A percentile compares a stretch with the other conserved stretches of the same genome.
phyloP scores from a whole-genome alignment of 2,888 invertebrate genomes.

The Diaphora mendica region DNA sequence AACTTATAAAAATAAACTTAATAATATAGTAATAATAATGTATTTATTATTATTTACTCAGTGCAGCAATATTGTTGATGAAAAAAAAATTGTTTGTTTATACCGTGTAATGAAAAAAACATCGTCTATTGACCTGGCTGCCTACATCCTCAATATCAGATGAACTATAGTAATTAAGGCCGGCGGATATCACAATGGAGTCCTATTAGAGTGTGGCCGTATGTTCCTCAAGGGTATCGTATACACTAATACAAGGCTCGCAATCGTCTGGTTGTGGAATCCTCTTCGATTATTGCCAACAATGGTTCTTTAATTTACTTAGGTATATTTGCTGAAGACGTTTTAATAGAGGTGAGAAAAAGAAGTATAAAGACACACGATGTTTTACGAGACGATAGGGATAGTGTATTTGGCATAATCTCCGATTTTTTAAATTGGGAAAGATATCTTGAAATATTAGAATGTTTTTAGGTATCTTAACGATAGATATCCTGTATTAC shows the following conservation, averaged over 20 bases:
- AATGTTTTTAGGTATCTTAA: not conserved
- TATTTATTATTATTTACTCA: too few species aligned
- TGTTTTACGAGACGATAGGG: not conserved
- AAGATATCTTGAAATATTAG: not conserved
- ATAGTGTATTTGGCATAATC: not conserved
- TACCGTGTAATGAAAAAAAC: constrained; percentile 16
- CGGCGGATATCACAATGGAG: constrained; percentile 71
- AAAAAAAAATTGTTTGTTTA: constrained; percentile 9
- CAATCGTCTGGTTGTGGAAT: constrained; percentile 36
- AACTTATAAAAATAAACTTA: too few species aligned
- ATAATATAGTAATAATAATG: too few species aligned
- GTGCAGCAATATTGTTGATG: not conserved
- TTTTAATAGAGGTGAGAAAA: not conserved
- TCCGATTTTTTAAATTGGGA: not conserved
- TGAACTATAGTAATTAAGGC: constrained; percentile 59
- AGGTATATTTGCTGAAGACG: constrained; percentile 36
- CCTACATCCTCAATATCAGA: constrained; percentile 47
- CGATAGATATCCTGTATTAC: not conserved
- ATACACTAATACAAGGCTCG: constrained; percentile 40
- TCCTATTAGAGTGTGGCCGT: constrained; percentile 71
- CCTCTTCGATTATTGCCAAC: constrained; percentile 44
- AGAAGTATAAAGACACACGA: not conserved
- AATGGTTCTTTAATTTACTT: constrained; percentile 20
- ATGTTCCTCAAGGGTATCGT: constrained; percentile 70
- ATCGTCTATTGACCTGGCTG: constrained; percentile 33